Evolutionary conservation across 2,797 vertebrate species (phyloP), one percentile per base, ranked within the genome.

Genomic region (Macropodus opercularis): DNA sequence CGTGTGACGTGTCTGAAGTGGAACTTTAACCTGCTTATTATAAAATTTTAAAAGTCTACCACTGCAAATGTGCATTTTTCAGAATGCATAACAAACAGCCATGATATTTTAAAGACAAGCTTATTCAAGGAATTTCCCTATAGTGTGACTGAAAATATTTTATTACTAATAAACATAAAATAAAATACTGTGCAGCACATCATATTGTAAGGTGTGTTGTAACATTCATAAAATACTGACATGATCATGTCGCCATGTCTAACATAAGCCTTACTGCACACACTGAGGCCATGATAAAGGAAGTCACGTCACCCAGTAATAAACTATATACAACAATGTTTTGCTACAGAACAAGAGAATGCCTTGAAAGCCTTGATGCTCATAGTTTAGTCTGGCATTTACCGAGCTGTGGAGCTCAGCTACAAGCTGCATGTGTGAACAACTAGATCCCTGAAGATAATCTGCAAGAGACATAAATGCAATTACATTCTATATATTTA

Each of bases 181-280:
- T 67, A 81, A 87, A 85, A 79, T 72, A 90, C 83, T 84, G 84
- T 89, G 84, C 84, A 87, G 87, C 75, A 83, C 75, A 76, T 41
- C 62, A 80, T 75, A 74, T 72, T 57, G 52, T 72, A 83, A 83
- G 85, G 83, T 72, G 69, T 85, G 78, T 55, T 92, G 92, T 93
- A 93, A 93, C 92, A 93, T 91, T 91, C 61, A 77, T 78, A 69
- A 79, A 90, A 85, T 84, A 77, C 77, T 75, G 54, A 83, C 73
- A 81, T 74, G 77, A 85, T 83, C 31, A 40, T 34, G 32, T 64
- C 65, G 64, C 66, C 75, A 73, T 60, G 76, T 84, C 71, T 55
- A 73, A 72, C 67, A 69, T 27, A 44, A 75, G 72, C 73, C 70
- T 79, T 47, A 38, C 61, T 63, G 69, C 63, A 65, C 66, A 78